A percentile compares a stretch with the other conserved stretches of the same genome.
Evolutionary conservation across 2,888 invertebrate species (phyloP).

Genomic region (Opisthograptis luteolata): DNA sequence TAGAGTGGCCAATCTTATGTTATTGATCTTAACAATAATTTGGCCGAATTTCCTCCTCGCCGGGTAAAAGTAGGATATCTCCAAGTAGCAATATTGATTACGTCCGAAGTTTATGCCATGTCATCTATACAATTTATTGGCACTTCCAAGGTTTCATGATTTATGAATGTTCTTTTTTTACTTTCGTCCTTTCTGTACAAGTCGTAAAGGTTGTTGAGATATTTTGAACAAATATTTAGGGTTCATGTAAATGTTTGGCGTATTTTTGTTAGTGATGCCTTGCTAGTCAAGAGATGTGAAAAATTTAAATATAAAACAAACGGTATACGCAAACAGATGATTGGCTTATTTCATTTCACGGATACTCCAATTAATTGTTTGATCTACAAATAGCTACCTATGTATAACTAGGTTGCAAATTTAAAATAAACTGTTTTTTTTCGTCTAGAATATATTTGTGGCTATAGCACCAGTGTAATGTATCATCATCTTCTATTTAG

Average conservation of each 20-base stretch:
- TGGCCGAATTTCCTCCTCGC: constrained; percentile 12
- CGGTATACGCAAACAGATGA: too few relatives aligned
- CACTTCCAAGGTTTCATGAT: constrained; percentile 27
- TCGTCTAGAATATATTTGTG: too few relatives aligned
- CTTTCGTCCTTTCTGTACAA: constrained; percentile 13
- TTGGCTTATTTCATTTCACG: too few relatives aligned
- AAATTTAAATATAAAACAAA: too few relatives aligned
- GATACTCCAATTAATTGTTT: too few relatives aligned
- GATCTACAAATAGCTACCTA: too few relatives aligned
- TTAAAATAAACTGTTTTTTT: too few relatives aligned
- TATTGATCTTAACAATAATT: constrained; percentile 23
- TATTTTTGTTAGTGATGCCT: too few relatives aligned
- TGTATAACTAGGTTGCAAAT: too few relatives aligned
- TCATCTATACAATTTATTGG: constrained; percentile 29
- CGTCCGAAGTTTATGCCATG: constrained; percentile 25
- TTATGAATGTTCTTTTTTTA: constrained; percentile 27
- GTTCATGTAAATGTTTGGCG: not conserved
- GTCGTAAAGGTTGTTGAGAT: constrained; percentile 20
- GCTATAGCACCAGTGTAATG: too few relatives aligned
- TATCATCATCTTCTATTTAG: constrained; percentile 74
- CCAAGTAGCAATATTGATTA: constrained; percentile 28
- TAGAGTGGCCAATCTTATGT: constrained; percentile 3
- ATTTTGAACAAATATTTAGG: constrained; percentile 11
- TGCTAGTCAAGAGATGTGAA: too few relatives aligned
- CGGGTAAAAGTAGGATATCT: constrained; percentile 19